Base-by-base conservation (phyloP, 2,888 invertebrate species). In the Drosophila maculinotata region DNA sequence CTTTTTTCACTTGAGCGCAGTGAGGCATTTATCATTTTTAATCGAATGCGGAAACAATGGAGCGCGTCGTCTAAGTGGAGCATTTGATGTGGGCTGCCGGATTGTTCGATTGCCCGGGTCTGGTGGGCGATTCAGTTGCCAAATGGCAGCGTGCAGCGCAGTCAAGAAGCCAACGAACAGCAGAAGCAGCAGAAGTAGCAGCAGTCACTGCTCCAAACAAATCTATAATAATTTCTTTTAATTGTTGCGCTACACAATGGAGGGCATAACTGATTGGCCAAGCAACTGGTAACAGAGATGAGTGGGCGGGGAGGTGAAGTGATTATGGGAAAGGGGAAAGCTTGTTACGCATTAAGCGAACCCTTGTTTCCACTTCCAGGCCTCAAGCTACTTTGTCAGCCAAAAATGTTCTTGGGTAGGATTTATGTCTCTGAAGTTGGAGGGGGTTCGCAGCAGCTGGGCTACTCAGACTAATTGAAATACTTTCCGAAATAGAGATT, bases 41-140 rank as follows among this genome's bases (percentile, higher is more conserved):
- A 83, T 85, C 86, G 86, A 85, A 83, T 85, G 86, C 83, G 87
- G 87, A 82, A 84, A 87, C 85, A 82, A 84, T 82, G 82, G 80
- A 87, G 87, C 81, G 84, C 87, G 81, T 84, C 87, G 81, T 84
- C 87, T 87, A 84, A 87, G 84, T 87, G 74, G 87, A 75, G 84
- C 84, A 81, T 68, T 82, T 66, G 66, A 69, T 71, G 68, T 76
- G 70, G 63, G 75, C 36, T 69, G 69, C 14, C 68, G 59, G 44
- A 33, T 47, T 47, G 59, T 35, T 23, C 15, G 10, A 35, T 47
- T 38, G 47, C 31, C 28, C 9, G 28, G 36, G 35, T 54, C 47
- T 81, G 52, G 73, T 86, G 80, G 79, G 78, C 75, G 70, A 57
- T 26, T 52, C 63, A 49, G 48, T 76, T 68, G 73, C 53, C 77